Conservation (phyloP, 2,113 vertebrate species). For the Cricetomys ansorgei region DNA sequence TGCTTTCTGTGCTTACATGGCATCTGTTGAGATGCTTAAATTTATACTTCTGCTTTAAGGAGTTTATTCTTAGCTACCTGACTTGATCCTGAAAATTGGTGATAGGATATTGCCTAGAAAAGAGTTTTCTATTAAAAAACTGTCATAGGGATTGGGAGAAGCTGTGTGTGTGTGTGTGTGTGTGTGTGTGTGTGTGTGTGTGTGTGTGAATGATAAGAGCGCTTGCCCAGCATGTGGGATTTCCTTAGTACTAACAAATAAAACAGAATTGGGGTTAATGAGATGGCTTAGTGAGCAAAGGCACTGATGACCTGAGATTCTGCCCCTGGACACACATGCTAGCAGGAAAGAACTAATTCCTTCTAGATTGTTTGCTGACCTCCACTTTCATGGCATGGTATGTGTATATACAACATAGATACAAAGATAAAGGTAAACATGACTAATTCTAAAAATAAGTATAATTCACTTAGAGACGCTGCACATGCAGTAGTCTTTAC, state of each 20-base stretch:
- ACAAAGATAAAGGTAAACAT: background rate
- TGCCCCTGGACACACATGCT: background rate
- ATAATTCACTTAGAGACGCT: background rate
- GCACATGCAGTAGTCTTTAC: background rate
- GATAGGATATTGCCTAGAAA: background rate
- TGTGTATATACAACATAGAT: background rate
- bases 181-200: background rate
- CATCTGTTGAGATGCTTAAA: background rate
- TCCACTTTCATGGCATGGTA: background rate
- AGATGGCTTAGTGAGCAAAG: background rate
- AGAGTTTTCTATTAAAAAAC: constrained; percentile 48
- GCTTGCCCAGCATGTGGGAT: background rate
- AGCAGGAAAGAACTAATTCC: background rate
- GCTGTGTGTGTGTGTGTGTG: background rate
- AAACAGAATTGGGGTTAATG: background rate
- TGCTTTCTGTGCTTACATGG: background rate
- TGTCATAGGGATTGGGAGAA: background rate
- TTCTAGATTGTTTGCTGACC: background rate
- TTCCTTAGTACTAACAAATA: background rate
- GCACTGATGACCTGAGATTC: background rate
- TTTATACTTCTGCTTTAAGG: background rate
- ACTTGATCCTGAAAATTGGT: constrained; percentile 30
- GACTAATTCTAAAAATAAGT: background rate
- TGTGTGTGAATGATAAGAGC: background rate
- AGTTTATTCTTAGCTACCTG: background rate